Conservation (phyloP, 2,888 invertebrate species). For the Chrysodeixis includens region DNA sequence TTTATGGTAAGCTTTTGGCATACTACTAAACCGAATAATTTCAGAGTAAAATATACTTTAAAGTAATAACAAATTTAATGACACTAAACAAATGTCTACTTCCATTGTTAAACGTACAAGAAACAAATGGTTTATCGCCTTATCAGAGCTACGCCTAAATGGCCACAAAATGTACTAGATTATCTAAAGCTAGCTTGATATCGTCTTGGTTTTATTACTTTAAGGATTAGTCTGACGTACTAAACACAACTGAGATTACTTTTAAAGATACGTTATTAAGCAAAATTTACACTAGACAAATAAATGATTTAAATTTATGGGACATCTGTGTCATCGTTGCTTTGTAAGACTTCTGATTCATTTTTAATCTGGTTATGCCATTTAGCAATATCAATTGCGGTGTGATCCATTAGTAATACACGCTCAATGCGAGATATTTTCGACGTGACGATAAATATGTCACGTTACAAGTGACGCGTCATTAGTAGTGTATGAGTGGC, state of each 20-base stretch:
- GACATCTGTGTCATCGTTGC: not conserved
- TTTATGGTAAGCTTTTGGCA: too few species aligned
- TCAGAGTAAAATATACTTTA: not conserved
- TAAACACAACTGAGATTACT: not conserved
- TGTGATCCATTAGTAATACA: conserved; percentile 1
- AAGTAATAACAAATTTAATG: not conserved
- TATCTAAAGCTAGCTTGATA: not conserved
- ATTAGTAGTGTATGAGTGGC: conserved; percentile 2
- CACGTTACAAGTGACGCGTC: not conserved
- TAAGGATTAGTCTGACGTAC: not conserved
- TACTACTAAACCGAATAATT: too few species aligned
- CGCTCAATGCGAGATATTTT: conserved; percentile 4
- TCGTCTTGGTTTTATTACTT: not conserved
- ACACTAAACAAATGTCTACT: not conserved
- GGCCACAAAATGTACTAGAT: conserved; percentile 3
- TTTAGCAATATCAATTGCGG: conserved; percentile 4
- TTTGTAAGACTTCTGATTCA: not conserved
- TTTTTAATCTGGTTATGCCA: not conserved
- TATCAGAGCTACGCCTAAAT: not conserved
- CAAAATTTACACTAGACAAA: not conserved
- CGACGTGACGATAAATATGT: not conserved
- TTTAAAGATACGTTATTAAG: not conserved
- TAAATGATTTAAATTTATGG: not conserved
- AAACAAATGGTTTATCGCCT: not conserved
- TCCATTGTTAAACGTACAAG: not conserved